Evolutionary conservation across 2,888 invertebrate genomes (phyloP).

Genomic region (Lasioglossum pauxillum): DNA sequence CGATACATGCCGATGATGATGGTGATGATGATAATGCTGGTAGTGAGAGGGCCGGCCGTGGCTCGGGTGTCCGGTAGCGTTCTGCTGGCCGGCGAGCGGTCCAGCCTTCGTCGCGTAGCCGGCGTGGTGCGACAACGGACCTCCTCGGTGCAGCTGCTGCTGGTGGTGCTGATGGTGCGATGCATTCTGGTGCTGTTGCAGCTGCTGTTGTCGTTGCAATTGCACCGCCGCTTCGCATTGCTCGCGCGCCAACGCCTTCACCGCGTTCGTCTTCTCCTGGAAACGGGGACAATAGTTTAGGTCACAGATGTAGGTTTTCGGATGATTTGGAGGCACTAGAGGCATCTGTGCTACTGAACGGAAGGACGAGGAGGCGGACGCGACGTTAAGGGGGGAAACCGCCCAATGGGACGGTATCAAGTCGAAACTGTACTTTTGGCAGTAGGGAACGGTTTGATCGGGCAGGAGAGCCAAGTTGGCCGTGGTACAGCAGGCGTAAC

Average conservation of each 20-base stretch:
- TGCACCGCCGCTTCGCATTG: conserved; percentile 82
- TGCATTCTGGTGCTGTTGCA: conserved; percentile 77
- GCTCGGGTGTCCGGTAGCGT: conserved; percentile 57
- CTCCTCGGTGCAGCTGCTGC: conserved; percentile 70
- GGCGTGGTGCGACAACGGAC: conserved; percentile 52
- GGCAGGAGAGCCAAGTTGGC: background rate
- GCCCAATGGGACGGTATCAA: background rate
- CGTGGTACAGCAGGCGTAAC: conserved; percentile 20
- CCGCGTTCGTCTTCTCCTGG: conserved; percentile 92
- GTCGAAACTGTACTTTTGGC: conserved; percentile 1
- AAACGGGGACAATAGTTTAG: conserved; percentile 14
- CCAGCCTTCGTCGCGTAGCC: conserved; percentile 66
- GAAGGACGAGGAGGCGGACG: background rate
- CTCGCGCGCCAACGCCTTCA: conserved; percentile 87
- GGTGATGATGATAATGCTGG: conserved; percentile 69
- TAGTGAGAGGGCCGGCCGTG: conserved; percentile 54
- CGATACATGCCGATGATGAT: conserved; percentile 74
- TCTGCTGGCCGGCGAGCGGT: conserved; percentile 59
- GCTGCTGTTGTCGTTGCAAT: conserved; percentile 79
- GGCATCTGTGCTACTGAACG: background rate
- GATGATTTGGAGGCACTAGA: background rate
- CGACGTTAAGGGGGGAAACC: background rate
- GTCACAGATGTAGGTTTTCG: background rate
- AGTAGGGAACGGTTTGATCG: background rate
- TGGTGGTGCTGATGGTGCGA: conserved; percentile 78